Conservation (phyloP, 2,113 vertebrate genomes). For the Patagioenas fasciata region DNA sequence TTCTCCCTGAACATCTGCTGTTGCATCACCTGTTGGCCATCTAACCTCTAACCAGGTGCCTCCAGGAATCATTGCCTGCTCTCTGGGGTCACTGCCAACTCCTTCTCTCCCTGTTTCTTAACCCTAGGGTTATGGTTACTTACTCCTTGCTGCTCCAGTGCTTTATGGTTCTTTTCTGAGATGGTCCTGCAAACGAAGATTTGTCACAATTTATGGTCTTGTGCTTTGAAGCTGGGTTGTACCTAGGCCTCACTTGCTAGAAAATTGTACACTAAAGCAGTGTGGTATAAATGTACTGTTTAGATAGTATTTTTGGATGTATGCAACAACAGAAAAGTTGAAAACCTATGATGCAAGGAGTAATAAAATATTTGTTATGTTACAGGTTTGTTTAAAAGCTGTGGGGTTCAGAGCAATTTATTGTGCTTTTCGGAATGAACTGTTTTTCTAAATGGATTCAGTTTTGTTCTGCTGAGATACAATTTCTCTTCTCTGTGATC, state of each 20-base stretch:
- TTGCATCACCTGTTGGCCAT: not conserved
- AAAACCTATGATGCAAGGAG: not conserved
- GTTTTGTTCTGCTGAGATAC: conserved; percentile 1
- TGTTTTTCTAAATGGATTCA: not conserved
- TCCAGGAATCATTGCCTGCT: not conserved
- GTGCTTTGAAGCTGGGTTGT: not conserved
- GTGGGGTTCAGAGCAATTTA: conserved; percentile 1
- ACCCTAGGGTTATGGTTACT: not conserved
- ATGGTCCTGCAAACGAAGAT: not conserved
- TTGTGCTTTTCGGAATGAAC: not conserved
- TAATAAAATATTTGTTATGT: not conserved
- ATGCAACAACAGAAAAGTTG: not conserved
- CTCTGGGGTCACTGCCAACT: not conserved
- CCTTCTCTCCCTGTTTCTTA: not conserved
- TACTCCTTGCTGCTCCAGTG: not conserved
- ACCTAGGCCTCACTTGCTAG: not conserved
- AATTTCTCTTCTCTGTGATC: not conserved
- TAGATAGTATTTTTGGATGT: not conserved
- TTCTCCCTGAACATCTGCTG: not conserved
- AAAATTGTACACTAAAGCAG: not conserved
- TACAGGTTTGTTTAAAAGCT: conserved; percentile 5
- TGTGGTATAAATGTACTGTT: not conserved
- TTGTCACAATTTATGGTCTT: not conserved
- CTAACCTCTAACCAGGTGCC: too few species aligned
- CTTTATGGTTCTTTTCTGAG: not conserved